phyloP scores from a whole-genome alignment of 35 echinoderm and acorn worm species.

The Chiridota heheva region DNA sequence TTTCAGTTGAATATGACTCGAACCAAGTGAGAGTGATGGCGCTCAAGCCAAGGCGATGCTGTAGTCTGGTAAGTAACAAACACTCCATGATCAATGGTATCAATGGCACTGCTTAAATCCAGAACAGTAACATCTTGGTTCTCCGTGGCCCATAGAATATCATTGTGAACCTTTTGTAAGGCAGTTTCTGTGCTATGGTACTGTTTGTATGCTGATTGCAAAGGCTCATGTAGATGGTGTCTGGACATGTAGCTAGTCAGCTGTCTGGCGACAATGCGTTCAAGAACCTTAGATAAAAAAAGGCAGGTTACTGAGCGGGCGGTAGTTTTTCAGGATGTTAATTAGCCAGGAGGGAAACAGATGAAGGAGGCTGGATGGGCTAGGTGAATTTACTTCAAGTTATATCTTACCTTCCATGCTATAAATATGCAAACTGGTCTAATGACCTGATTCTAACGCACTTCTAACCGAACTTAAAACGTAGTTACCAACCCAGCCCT shows the following conservation, averaged over 20 bases:
- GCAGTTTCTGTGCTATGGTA: slow-evolving; percentile 49
- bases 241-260: slow-evolving; percentile 25
- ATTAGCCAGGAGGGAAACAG: slow-evolving; percentile 49
- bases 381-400: slow-evolving; percentile 21
- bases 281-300: no score
- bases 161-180: slow-evolving; percentile 52
- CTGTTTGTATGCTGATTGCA: slow-evolving; percentile 48
- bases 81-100: slow-evolving; percentile 42
- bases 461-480: no score
- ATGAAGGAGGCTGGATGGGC: slow-evolving; percentile 46
- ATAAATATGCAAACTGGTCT: no score
- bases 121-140: slow-evolving; percentile 28
- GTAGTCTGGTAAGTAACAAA: no score
- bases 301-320: no score
- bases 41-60: no score
- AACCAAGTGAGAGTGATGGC: no score
- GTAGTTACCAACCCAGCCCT: no score
- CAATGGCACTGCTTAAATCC: slow-evolving; percentile 25
- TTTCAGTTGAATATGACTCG: slow-evolving; percentile 17
- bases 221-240: slow-evolving; percentile 20
- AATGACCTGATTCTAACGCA: no score
- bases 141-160: slow-evolving; percentile 46
- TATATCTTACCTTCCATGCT: no score
- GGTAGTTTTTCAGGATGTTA: no score
- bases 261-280: slow-evolving; percentile 28